Conservation (phyloP, 2,888 invertebrate species). For the Phrixothrix hirtus region DNA sequence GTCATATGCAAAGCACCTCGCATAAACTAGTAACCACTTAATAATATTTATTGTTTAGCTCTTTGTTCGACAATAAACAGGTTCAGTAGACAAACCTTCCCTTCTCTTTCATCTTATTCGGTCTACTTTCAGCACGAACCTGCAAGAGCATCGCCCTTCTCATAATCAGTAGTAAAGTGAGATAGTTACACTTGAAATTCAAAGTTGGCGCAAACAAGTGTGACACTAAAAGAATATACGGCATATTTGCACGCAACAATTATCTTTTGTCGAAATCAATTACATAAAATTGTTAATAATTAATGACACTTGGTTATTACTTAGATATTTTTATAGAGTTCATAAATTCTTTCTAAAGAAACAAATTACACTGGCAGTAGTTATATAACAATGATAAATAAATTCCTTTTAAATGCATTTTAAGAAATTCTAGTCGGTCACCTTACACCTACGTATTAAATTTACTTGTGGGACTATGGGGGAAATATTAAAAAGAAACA, state of each 20-base stretch:
- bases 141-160: conserved; percentile 22
- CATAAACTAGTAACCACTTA: conserved; percentile 10
- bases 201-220: conserved; percentile 36
- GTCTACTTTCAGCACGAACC: conserved; percentile 16
- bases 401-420: no score
- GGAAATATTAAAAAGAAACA: background rate
- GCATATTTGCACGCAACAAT: conserved; percentile 44
- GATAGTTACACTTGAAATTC: conserved; percentile 27
- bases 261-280: conserved; percentile 50
- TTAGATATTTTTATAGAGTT: conserved; percentile 30
- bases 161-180: conserved; percentile 20
- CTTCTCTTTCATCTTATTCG: conserved; percentile 39
- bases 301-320: conserved; percentile 49
- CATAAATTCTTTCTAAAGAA: background rate
- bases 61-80: conserved; percentile 49
- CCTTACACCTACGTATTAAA: background rate
- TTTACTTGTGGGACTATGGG: background rate
- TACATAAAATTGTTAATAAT: conserved; percentile 49
- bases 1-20: background rate
- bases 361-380: background rate
- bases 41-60: conserved; percentile 14
- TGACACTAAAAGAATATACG: conserved; percentile 37
- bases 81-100: conserved; percentile 44
- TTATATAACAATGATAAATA: background rate
- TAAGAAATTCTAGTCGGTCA: no score